phyloP scores from a whole-genome alignment of 2,888 invertebrate genomes.

The Phengaris alcon region DNA sequence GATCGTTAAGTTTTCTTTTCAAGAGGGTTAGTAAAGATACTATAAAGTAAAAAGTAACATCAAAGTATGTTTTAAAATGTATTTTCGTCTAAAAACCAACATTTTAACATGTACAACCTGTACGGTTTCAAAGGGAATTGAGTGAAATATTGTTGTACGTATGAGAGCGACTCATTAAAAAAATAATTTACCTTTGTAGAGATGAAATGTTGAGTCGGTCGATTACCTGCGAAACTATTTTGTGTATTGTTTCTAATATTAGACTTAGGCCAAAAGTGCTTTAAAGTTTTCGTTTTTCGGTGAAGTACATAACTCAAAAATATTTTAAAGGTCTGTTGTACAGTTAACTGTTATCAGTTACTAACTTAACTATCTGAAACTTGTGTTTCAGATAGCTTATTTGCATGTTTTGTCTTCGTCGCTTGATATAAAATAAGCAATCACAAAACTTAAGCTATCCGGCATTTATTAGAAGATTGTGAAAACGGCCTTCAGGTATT shows the following conservation, averaged over 20 bases:
- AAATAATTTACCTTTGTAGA: conserved; percentile 17
- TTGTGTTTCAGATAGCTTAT: too few relatives aligned
- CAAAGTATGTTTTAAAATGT: background rate
- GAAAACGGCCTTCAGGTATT: too few relatives aligned
- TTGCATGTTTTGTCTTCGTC: too few relatives aligned
- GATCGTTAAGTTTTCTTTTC: background rate
- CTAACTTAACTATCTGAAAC: too few relatives aligned
- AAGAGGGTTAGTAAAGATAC: background rate
- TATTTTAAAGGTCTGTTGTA: too few relatives aligned
- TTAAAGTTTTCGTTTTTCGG: background rate
- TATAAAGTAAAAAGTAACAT: background rate
- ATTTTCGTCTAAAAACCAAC: background rate
- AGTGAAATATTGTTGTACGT: conserved; percentile 16
- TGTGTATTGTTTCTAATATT: conserved; percentile 7
- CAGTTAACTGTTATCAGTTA: too few relatives aligned
- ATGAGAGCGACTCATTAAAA: conserved; percentile 21
- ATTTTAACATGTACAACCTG: background rate
- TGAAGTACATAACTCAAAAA: background rate
- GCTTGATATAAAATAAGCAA: too few relatives aligned
- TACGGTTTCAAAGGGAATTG: background rate
- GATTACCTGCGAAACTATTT: background rate
- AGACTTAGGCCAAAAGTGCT: background rate
- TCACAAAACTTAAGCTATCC: too few relatives aligned
- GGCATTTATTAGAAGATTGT: too few relatives aligned
- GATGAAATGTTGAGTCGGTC: background rate